phyloP scores from a whole-genome alignment of 2,888 invertebrate genomes.

The Cynaeus angustus region DNA sequence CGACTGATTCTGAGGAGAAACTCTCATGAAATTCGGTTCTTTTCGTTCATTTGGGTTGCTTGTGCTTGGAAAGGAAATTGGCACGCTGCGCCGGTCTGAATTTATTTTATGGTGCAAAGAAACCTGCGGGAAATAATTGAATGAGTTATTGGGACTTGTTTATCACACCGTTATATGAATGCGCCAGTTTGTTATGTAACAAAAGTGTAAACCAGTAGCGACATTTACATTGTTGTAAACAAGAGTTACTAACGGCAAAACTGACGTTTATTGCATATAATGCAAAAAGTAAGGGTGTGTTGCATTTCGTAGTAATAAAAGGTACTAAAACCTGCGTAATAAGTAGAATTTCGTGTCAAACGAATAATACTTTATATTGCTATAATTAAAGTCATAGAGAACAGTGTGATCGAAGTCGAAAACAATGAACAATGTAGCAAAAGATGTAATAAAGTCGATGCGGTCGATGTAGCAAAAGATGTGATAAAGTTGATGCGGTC shows the following conservation, averaged over 20 bases:
- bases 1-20: conserved; percentile 73
- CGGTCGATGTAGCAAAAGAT: too few relatives aligned
- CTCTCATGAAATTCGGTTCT: conserved; percentile 73
- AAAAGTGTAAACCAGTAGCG: conserved; percentile 20
- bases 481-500: too few relatives aligned
- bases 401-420: too few relatives aligned
- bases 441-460: too few relatives aligned
- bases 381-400: too few relatives aligned
- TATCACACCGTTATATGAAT: conserved; percentile 8
- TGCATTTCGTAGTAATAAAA: conserved; percentile 13
- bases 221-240: conserved; percentile 11
- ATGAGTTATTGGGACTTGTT: conserved; percentile 20
- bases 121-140: conserved; percentile 28
- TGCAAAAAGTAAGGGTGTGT: conserved; percentile 22
- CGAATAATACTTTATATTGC: too few relatives aligned
- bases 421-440: too few relatives aligned
- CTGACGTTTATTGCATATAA: conserved; percentile 19
- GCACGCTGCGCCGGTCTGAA: conserved; percentile 65
- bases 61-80: conserved; percentile 62
- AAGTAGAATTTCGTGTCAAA: too few relatives aligned
- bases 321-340: background rate
- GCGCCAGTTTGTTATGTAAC: conserved; percentile 9
- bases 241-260: background rate
- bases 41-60: conserved; percentile 52
- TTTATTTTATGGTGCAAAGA: conserved; percentile 55